A percentile compares a stretch with the other conserved stretches of the same genome.
Evolutionary conservation across 2,113 vertebrate genomes (phyloP).

Genomic region (Lepus europaeus): DNA sequence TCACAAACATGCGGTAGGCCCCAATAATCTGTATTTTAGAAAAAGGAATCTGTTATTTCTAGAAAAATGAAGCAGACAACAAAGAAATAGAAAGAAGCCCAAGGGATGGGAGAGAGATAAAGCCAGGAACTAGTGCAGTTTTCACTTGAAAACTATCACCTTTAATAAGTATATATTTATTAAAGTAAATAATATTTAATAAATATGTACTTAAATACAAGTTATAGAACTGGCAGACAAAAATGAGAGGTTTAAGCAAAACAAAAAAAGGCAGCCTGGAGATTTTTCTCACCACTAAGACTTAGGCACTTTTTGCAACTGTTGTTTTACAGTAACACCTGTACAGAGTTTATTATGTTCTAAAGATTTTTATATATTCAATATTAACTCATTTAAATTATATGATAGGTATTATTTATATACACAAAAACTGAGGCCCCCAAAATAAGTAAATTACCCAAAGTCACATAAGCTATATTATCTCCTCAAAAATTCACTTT

Average conservation of each 20-base stretch:
- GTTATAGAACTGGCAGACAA: not conserved
- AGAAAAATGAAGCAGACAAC: not conserved
- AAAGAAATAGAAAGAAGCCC: not conserved
- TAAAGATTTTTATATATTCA: not conserved
- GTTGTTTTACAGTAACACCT: not conserved
- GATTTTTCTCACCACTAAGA: constrained; percentile 7
- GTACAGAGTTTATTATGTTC: not conserved
- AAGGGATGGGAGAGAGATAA: not conserved
- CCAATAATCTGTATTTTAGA: not conserved
- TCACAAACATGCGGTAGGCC: not conserved
- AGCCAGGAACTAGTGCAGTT: not conserved
- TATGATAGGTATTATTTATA: not conserved
- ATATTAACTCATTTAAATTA: constrained; percentile 3
- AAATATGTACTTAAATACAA: no score
- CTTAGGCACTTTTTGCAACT: not conserved
- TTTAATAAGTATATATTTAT: not conserved
- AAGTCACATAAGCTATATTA: constrained; percentile 4
- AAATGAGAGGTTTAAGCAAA: not conserved
- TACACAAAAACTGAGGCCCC: constrained; percentile 32
- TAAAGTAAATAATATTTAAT: no score
- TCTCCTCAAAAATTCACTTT: constrained; percentile 30
- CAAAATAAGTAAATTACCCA: not conserved
- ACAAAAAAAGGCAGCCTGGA: not conserved
- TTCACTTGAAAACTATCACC: not conserved
- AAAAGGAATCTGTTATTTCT: no score